Evolutionary conservation across 2,113 vertebrate species (phyloP), one percentile per base, ranked within the genome.

Genomic region (Orcinus orca): DNA sequence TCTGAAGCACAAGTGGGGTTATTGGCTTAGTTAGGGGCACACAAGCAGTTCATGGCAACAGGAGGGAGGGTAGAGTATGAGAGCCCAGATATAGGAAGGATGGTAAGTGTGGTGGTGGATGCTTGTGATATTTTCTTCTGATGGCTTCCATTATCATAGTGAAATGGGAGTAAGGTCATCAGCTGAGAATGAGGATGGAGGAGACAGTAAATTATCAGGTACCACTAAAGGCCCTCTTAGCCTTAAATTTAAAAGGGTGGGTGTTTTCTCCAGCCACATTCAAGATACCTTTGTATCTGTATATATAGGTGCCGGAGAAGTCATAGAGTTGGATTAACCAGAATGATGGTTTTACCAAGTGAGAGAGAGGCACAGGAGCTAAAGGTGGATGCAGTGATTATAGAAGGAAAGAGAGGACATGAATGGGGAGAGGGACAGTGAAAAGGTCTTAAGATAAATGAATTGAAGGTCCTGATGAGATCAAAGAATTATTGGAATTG

Each of bases 141-240:
- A 85, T 70, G 14, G n/a, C 58, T 93, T 90, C 60, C 31, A 70
- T 86, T 86, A 90, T 90, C 74, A 90, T 26, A 95, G 21, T 81
- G 68, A 88, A 60, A 50, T 70, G 33, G n/a, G 17, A 70, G 12
- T 87, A 90, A 87, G 13, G 26, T 88, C 31, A 86, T 86, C 26
- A 81, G 14, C 55, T 84, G 55, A 96, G 36, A 65, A 70, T 84
- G 36, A 77, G 12, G 50, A 82, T 8, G 21, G 31, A 63, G 10
- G 18, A 82, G 62, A 86, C 50, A 93, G 36, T 70, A 90, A 83
- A 71, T 20, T 17, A 81, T 47, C 31, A 88, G 63, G 15, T 47
- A 85, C 26, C 15, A 82, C 70, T 38, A 81, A 73, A 77, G 44
- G 31, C 6, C 70, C 6, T 26, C 21, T 41, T 60, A 73, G 58